These are phyloP conservation scores for Ophion slaviceki DNA, from an alignment of 2,888 invertebrate genomes.

Conservation along the genomic window DNA sequence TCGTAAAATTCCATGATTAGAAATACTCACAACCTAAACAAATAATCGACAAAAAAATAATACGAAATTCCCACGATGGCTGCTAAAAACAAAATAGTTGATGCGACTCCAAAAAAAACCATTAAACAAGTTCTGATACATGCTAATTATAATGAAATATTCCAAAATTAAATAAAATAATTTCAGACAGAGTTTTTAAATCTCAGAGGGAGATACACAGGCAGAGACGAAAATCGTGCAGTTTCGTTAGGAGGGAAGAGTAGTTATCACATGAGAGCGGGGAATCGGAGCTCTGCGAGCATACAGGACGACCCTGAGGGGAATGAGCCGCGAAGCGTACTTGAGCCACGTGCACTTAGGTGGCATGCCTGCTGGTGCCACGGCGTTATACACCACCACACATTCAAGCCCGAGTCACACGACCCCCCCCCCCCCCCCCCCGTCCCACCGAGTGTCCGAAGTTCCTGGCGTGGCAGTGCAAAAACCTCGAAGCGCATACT, in stretches of 20 bases:
- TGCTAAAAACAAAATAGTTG: too few species aligned
- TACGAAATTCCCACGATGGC: too few species aligned
- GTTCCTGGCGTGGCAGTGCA: conserved; percentile 75
- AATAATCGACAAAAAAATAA: too few species aligned
- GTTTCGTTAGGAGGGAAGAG: conserved; percentile 56
- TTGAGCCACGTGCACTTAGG: conserved; percentile 75
- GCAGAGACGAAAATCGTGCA: conserved; percentile 48
- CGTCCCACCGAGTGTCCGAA: conserved; percentile 69
- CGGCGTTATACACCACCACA: conserved; percentile 38
- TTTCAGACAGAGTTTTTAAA: too few species aligned
- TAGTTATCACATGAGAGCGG: conserved; percentile 36
- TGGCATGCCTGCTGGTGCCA: conserved; percentile 44
- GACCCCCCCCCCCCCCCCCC: background rate
- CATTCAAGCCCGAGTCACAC: conserved; percentile 46
- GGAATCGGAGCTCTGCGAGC: conserved; percentile 57
- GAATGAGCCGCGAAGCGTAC: conserved; percentile 63
- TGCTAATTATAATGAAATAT: too few species aligned
- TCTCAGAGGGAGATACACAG: conserved; percentile 29
- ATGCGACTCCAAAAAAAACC: too few species aligned
- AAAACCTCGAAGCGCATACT: conserved; percentile 71
- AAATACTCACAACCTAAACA: too few species aligned
- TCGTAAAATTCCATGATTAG: too few species aligned
- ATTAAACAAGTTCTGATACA: too few species aligned
- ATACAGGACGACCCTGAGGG: conserved; percentile 59
- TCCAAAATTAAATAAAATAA: too few species aligned